A percentile compares a stretch with the other conserved stretches of the same genome.
Evolutionary conservation across 2,888 invertebrate genomes (phyloP).

Genomic region (Diaperis boleti): DNA sequence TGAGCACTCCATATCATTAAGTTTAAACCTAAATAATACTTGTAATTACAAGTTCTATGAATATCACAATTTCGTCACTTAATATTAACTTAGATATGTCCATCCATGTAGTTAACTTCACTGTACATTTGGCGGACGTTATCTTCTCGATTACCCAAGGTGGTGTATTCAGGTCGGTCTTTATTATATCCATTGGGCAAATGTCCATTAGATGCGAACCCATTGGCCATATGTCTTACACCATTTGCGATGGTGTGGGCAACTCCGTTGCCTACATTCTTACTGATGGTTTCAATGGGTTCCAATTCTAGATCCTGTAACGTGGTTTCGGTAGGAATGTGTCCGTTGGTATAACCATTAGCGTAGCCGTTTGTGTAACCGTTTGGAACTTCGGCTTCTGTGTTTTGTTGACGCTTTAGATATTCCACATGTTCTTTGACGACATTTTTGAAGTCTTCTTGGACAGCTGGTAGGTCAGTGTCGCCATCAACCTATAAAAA

Average conservation of each 20-base stretch:
- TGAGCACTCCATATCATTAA: constrained; percentile 40
- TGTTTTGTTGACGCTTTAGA: constrained; percentile 63
- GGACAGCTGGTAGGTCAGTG: constrained; percentile 83
- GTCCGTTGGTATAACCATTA: constrained; percentile 49
- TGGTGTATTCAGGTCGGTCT: constrained; percentile 48
- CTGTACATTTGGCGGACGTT: constrained; percentile 58
- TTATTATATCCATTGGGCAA: constrained; percentile 49
- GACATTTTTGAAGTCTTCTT: constrained; percentile 80
- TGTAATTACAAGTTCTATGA: constrained; percentile 23
- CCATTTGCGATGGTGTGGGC: constrained; percentile 58
- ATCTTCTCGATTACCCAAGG: constrained; percentile 49
- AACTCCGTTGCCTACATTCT: constrained; percentile 57
- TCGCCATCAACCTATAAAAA: constrained; percentile 83
- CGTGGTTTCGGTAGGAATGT: constrained; percentile 55
- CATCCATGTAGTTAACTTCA: constrained; percentile 61
- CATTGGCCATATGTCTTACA: constrained; percentile 50
- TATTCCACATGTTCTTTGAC: constrained; percentile 78
- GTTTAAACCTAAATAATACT: constrained; percentile 43
- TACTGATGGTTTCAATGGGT: constrained; percentile 62
- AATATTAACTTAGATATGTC: constrained; percentile 57
- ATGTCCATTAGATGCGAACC: constrained; percentile 44
- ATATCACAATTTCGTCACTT: constrained; percentile 47
- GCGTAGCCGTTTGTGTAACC: constrained; percentile 51
- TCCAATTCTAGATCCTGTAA: constrained; percentile 59
- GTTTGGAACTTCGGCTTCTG: constrained; percentile 45